phyloP scores from a whole-genome alignment of 2,113 vertebrate genomes.

The Ciconia stormi region DNA sequence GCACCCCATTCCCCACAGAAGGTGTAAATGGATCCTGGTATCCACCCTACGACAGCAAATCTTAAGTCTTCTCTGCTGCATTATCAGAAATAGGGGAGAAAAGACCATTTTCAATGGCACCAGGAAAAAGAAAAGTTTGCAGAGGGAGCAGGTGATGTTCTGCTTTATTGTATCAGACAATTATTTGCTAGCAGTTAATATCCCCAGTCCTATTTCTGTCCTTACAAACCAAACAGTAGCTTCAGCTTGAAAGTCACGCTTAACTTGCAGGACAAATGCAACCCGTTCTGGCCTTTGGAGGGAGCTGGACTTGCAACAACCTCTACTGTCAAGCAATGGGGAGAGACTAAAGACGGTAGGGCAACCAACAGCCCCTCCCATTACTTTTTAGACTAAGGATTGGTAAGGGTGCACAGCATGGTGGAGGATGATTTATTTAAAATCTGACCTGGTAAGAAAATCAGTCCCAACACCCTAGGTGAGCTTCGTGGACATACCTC shows the following conservation, averaged over 20 bases:
- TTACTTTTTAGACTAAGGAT: no score
- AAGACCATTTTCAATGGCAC: background rate
- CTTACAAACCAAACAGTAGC: slow-evolving; percentile 4
- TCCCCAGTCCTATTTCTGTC: slow-evolving; percentile 18
- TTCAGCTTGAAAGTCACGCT: background rate
- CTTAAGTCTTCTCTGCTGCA: background rate
- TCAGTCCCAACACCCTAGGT: background rate
- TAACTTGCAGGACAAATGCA: background rate
- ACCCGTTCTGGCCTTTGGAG: background rate
- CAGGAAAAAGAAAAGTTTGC: background rate
- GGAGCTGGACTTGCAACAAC: background rate
- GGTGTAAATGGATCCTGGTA: slow-evolving; percentile 16
- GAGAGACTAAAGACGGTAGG: rapidly evolving
- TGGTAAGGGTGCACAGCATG: background rate
- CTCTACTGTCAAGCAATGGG: background rate
- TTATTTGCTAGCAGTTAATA: slow-evolving; percentile 53
- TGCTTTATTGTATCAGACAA: slow-evolving; percentile 42
- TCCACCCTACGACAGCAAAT: background rate
- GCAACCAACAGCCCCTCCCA: background rate
- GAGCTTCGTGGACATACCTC: rapidly evolving
- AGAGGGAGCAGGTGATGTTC: slow-evolving; percentile 42
- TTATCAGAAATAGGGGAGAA: background rate
- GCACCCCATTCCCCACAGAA: background rate
- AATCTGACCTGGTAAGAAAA: background rate
- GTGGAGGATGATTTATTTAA: background rate